These are phyloP conservation scores for Galeopsomyia nigrocyanea DNA, from an alignment of 2,888 invertebrate species.

Conservation along the genomic window DNA sequence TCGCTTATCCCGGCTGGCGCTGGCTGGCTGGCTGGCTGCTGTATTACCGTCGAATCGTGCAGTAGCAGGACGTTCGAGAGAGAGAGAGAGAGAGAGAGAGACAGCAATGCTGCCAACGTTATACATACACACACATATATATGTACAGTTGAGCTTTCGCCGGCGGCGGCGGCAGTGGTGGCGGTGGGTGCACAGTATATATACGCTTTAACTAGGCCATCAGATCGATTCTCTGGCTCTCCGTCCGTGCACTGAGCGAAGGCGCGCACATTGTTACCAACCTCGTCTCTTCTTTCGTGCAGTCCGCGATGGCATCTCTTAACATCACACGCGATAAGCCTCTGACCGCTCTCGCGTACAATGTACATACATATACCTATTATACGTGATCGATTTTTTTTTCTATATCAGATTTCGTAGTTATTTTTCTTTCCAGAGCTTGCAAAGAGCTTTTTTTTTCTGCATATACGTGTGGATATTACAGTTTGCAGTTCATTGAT, in stretches of 20 bases:
- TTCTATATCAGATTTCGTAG: too few relatives aligned
- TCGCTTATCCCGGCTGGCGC: constrained; percentile 48
- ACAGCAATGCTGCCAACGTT: constrained; percentile 6
- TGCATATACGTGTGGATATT: too few relatives aligned
- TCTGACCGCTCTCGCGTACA: neutral
- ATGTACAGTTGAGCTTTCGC: neutral
- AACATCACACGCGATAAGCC: too few relatives aligned
- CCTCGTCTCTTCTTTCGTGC: constrained; percentile 49
- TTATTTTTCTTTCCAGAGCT: too few relatives aligned
- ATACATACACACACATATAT: neutral
- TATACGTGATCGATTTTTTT: too few relatives aligned
- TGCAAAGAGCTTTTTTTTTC: too few relatives aligned
- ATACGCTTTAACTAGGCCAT: constrained; percentile 64
- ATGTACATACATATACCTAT: too few relatives aligned
- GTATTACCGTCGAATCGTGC: neutral
- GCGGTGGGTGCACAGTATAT: neutral
- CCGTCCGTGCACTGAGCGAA: constrained; percentile 37
- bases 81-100: too few relatives aligned
- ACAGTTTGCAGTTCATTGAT: too few relatives aligned
- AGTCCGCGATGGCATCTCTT: too few relatives aligned
- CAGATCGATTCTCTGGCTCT: constrained; percentile 59
- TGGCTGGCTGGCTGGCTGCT: constrained; percentile 14
- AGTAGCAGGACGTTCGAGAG: neutral
- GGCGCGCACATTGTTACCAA: constrained; percentile 46
- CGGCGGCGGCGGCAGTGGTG: neutral